Base-by-base conservation (phyloP, 2,797 vertebrate species). In the Setipinna tenuifilis region DNA sequence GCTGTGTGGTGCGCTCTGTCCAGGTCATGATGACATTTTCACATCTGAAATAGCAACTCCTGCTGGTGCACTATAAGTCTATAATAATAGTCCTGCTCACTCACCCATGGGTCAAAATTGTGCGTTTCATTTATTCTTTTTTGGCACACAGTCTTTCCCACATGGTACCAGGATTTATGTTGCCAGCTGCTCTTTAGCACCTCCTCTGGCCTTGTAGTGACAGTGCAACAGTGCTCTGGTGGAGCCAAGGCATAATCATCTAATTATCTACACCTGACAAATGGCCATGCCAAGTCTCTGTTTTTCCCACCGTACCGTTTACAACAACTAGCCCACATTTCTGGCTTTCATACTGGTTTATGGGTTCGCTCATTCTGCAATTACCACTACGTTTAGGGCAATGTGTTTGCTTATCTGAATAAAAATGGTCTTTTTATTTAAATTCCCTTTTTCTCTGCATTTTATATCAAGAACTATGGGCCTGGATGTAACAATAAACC, bases 41-140 rank as follows among this genome's bases (percentile, higher is more conserved):
- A 78, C 21, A 78, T 21, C 71, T n/a, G 44, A 78, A 78, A 78
- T 78, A 78, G 71, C 65, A 19, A n/a, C 35, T 21, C 71, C 35
- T 78, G 31, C 71, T 78, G 35, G 35, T 44, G 19, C 71, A 78
- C 35, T 78, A 44, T 7, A 5, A 19, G 35, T 44, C 19, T 21
- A 78, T 78, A 44, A 78, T 44, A 21, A 41, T 19, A 41, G 31
- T 44, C 31, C 35, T 44, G 17, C 71, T 16, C 71, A 78, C 31
- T 25, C 61, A 19, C 58, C 58, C 17, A 65, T 11, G 61, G n/a
- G 61, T 78, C 71, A 17, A 78, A 44, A 21, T 44, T 2, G 71
- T 41, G 41, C 17, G 16, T 41, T 35, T 78, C 0, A 71, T 71
- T 54, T 54, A 10, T 54, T 59, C 58, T 59, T 59, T 21, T 59